Conservation (phyloP, 2,113 vertebrate species). For the Cnemophilus loriae region DNA sequence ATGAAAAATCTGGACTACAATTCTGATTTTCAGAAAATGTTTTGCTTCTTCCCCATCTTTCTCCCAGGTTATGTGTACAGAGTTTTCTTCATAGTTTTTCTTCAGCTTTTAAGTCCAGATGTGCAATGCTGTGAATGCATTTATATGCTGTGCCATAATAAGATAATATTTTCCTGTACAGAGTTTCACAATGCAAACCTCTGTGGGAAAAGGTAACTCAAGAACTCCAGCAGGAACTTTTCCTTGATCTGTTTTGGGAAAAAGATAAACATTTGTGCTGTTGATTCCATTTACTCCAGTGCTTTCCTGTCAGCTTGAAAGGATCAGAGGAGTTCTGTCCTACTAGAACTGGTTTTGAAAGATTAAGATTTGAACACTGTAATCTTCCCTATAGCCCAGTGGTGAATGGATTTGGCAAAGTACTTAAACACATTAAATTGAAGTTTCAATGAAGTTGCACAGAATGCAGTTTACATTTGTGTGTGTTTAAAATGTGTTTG, state of each 20-base stretch:
- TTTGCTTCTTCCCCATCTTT: not conserved
- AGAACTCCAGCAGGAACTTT: not conserved
- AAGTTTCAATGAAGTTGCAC: not conserved
- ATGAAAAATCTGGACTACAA: accelerated
- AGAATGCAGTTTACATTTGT: not conserved
- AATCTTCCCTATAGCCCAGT: not conserved
- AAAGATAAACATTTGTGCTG: not conserved
- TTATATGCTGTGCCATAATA: not conserved
- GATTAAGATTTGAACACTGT: not conserved
- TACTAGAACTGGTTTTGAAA: not conserved
- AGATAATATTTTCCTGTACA: not conserved
- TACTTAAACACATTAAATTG: not conserved
- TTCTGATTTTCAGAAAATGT: not conserved
- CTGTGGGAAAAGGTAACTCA: not conserved
- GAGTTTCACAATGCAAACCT: not conserved
- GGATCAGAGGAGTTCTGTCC: not conserved
- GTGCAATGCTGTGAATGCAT: not conserved
- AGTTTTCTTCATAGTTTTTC: not conserved
- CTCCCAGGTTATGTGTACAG: not conserved
- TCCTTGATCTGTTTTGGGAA: not conserved
- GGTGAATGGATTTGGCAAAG: not conserved
- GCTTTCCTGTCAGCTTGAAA: not conserved
- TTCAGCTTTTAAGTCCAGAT: not conserved
- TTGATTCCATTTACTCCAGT: not conserved
- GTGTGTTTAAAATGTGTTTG: not conserved